Base-by-base conservation (phyloP, 2,888 invertebrate species). In the Hedychridium roseum region DNA sequence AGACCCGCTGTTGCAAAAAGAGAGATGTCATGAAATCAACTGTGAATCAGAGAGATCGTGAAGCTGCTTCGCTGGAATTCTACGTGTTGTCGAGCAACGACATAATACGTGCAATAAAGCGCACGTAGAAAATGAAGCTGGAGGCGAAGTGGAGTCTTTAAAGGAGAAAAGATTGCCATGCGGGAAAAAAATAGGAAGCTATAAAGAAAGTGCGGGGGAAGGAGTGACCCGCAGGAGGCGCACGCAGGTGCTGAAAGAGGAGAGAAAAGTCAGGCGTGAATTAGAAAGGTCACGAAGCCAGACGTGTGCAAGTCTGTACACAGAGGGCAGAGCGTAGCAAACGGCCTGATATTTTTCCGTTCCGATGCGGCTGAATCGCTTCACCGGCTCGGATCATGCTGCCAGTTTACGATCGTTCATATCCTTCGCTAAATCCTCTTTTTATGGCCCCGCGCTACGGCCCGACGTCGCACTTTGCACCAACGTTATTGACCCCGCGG, bases 381-480 rank as follows among this genome's bases (percentile, higher is more conserved):
- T 2, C 4, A 11, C 17, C 23, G 34, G 31, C 21, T 43, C 30
- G 30, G 30, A 43, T 38, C 35, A 26, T 32, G 27, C 6, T 11
- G 5, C 39, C 17, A 36, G n/a, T 52, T 52, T 52, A 47, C 32
- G 47, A 47, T 20, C 37, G 21, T 20, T 47, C 41, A 41, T 41
- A 44, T 20, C 49, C 37, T 35, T 21, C 27, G 5, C 16, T 26
- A 32, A 37, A 43, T 47, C 43, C 39, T 17, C 7, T 43, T 45
- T 44, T 47, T 21, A 43, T 18, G 37, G 14, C 41, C 12, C 4
- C 11, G 31, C 20, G 20, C n/a, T 40, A 31, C 38, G 32, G 17
- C 12, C 16, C 15, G 7, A 5, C 16, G 7, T 32, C 16, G 16
- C 12, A n/a, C n/a, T n/a, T n/a, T n/a, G n/a, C n/a, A n/a, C n/a